Percentiles rank a stretch among this genome's conserved stretches.
Conservation (phyloP, 2,113 vertebrate species). For the Oreotrochilus melanogaster region DNA sequence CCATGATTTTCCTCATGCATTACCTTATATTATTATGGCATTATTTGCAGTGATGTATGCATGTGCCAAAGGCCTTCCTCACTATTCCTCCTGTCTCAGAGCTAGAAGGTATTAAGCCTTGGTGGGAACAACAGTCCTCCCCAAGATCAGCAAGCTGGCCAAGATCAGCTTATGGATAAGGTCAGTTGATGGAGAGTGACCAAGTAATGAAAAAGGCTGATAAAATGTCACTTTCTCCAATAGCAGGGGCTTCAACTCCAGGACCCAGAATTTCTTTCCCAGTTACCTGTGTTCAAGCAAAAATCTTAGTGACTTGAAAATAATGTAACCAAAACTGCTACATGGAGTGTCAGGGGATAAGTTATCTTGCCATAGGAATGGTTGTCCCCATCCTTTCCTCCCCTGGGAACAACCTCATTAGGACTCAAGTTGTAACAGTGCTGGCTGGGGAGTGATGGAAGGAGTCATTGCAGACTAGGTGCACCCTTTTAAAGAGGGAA, state of each 20-base stretch:
- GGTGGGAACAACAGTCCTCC: not conserved
- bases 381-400: not conserved
- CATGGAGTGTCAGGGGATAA: rapidly evolving
- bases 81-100: not conserved
- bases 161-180: not conserved
- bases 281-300: not conserved
- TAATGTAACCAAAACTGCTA: not conserved
- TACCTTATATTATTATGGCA: not conserved
- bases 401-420: rapidly evolving
- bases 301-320: not conserved
- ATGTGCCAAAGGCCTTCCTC: not conserved
- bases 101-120: not conserved
- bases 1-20: not conserved
- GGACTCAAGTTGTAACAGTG: not conserved
- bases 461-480: not conserved
- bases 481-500: not conserved
- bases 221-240: rapidly evolving
- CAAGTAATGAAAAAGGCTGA: not conserved
- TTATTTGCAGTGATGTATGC: not conserved
- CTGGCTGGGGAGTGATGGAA: not conserved
- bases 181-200: not conserved
- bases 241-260: not conserved
- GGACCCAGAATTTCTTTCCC: not conserved
- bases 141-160: not conserved
- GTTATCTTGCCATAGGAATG: not conserved